Evolutionary conservation across 2,113 vertebrate genomes (phyloP), one percentile per base, ranked within the genome.

Genomic region (Turnix velox): DNA sequence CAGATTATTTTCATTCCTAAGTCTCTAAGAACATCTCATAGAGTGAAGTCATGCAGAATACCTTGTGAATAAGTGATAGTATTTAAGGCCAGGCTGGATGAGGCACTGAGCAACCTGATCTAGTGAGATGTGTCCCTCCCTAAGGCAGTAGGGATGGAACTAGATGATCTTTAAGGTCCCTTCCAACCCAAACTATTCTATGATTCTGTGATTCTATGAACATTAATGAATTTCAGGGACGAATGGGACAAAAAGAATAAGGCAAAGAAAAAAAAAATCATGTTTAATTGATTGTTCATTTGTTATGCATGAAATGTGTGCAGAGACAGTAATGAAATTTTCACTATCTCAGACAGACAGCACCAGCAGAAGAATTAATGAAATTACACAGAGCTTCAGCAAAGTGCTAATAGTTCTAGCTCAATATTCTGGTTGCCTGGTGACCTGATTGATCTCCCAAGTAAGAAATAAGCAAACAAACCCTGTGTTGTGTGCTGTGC

Each of bases 381-480:
- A 86, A 90, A 94, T 92, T 78, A 63, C 43, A 67, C 37, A 67
- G 3, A 33, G 28, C 73, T 95, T 91, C 57, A 87, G 57, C 51
- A 83, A 84, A 91, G 45, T 65, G 12, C n/a, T 94, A 86, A 58
- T 65, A 88, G 42, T 87, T 92, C 54, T 58, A 92, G 43, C 22
- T 90, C 91, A 68, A 73, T 76, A 91, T 95, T 96, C 93, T 67
- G 40, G 48, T 90, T 97, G 62, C 87, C 57, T 95, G 54, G 72
- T 92, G 61, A 88, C 66, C 55, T 91, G 58, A 92, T 19, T 92
- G 61, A 42, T 94, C 88, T 84, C 91, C 66, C 91, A 83, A 84
- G 55, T 83, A 91, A 61, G 59, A 63, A 84, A 78, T 91, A 96
- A 59, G 74, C 94, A 96, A 97, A 86, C 33, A 93, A 95, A 57